Conservation (phyloP, 1,140 invertebrate species). For the Drosophila punjabiensis region DNA sequence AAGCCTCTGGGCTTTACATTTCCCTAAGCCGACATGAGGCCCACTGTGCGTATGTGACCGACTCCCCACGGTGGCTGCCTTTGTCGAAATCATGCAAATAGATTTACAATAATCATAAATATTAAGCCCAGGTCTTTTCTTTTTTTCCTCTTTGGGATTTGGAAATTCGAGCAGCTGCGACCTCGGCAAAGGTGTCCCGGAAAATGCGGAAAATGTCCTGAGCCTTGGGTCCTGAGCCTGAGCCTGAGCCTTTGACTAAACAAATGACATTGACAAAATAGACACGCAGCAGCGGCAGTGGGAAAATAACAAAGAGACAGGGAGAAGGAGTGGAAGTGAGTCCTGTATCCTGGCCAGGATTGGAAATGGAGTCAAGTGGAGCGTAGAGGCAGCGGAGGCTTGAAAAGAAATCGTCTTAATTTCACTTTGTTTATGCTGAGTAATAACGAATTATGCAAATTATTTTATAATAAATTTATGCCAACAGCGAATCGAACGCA, state of each 20-base stretch:
- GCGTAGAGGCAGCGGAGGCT: conserved; percentile 21
- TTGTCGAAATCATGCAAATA: conserved; percentile 67
- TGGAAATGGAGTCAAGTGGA: conserved; percentile 23
- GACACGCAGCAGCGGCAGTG: conserved; percentile 38
- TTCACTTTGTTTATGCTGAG: conserved; percentile 84
- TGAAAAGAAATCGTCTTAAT: conserved; percentile 82
- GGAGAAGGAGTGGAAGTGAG: background rate
- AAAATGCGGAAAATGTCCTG: conserved; percentile 2
- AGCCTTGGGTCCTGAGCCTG: conserved; percentile 1
- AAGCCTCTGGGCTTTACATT: background rate
- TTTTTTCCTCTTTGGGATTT: conserved; percentile 2
- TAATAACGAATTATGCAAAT: conserved; percentile 84
- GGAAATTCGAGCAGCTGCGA: conserved; percentile 36
- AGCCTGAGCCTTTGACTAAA: conserved; percentile 64
- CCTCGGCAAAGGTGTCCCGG: conserved; percentile 29
- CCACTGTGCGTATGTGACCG: conserved; percentile 4
- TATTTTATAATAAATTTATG: conserved; percentile 84
- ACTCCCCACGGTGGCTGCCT: conserved; percentile 2
- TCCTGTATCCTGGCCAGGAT: conserved; percentile 7
- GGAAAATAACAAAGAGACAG: background rate
- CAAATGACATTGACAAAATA: conserved; percentile 79
- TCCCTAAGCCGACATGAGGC: background rate
- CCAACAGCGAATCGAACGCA: conserved; percentile 72
- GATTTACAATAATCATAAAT: conserved; percentile 79
- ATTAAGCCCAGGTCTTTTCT: conserved; percentile 58